Conservation (phyloP, 2,888 invertebrate species). For the Brachypalpus laphriformis region DNA sequence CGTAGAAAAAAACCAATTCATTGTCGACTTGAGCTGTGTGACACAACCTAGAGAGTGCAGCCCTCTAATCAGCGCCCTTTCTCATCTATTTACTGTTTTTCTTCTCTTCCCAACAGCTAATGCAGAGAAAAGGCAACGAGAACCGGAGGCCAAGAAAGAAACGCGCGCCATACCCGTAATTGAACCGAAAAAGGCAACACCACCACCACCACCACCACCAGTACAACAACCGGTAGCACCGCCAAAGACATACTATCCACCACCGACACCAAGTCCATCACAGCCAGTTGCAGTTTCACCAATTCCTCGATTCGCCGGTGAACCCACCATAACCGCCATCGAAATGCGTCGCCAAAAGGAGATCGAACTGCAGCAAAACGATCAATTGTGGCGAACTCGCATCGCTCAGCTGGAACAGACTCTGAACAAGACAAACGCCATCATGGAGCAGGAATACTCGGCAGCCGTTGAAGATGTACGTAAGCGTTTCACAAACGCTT, state of each 20-base stretch:
- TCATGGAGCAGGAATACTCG: slow-evolving; percentile 85
- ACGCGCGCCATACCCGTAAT: slow-evolving; percentile 53
- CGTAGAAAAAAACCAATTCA: too few species aligned
- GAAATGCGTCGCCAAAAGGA: slow-evolving; percentile 84
- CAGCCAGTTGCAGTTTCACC: slow-evolving; percentile 72
- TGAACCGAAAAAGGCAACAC: slow-evolving; percentile 41
- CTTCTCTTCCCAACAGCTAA: too few species aligned
- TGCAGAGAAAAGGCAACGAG: slow-evolving; percentile 34
- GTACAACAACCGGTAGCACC: slow-evolving; percentile 31
- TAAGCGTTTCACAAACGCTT: slow-evolving; percentile 81
- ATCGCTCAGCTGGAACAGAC: slow-evolving; percentile 84
- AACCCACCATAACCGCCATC: slow-evolving; percentile 79
- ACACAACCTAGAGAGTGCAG: too few species aligned
- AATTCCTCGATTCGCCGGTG: slow-evolving; percentile 27
- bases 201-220: slow-evolving; percentile 47
- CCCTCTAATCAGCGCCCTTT: too few species aligned
- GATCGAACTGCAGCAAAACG: slow-evolving; percentile 85
- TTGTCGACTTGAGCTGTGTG: too few species aligned
- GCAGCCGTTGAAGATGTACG: slow-evolving; percentile 84
- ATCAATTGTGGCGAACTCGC: slow-evolving; percentile 85
- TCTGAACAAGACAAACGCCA: slow-evolving; percentile 84
- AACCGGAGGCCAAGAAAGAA: slow-evolving; percentile 64
- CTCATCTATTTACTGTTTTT: too few species aligned
- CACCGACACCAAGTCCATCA: slow-evolving; percentile 66
- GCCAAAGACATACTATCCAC: slow-evolving; percentile 58